phyloP scores from a whole-genome alignment of 2,888 invertebrate genomes.

The Leptopterna dolabrata region DNA sequence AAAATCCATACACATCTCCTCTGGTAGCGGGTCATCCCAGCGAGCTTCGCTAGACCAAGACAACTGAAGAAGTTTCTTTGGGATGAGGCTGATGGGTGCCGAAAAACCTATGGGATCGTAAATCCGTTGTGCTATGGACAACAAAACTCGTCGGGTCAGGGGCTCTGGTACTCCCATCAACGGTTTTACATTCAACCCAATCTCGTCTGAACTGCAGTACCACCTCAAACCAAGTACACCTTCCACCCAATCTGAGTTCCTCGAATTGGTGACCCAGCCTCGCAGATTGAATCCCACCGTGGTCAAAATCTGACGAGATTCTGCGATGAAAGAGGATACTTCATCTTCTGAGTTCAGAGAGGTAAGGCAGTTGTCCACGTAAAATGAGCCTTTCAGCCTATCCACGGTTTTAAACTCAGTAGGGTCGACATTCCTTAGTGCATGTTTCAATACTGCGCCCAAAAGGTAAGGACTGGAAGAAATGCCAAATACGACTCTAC shows the following conservation, averaged over 20 bases:
- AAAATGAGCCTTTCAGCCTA: constrained; percentile 40
- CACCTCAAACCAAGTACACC: constrained; percentile 31
- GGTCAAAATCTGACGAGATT: not conserved
- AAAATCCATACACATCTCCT: not conserved
- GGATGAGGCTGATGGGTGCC: constrained; percentile 12
- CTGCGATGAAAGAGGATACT: constrained; percentile 16
- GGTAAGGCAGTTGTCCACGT: constrained; percentile 49
- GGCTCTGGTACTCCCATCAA: not conserved
- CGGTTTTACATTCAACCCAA: not conserved
- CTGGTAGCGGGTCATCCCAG: constrained; percentile 25
- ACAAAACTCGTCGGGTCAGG: not conserved
- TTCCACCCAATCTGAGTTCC: not conserved
- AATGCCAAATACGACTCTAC: constrained; percentile 44
- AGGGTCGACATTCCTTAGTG: constrained; percentile 34
- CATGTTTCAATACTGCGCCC: constrained; percentile 56
- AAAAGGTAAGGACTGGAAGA: constrained; percentile 57
- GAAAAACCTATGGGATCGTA: constrained; percentile 38
- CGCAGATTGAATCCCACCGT: constrained; percentile 21
- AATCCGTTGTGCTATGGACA: constrained; percentile 36
- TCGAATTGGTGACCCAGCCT: constrained; percentile 7
- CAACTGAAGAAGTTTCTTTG: constrained; percentile 15
- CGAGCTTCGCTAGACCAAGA: not conserved
- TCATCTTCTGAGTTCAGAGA: constrained; percentile 46
- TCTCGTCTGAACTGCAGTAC: constrained; percentile 8
- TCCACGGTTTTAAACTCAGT: constrained; percentile 16